Conservation (phyloP, 2,113 vertebrate species). For the Bufo gargarizans region DNA sequence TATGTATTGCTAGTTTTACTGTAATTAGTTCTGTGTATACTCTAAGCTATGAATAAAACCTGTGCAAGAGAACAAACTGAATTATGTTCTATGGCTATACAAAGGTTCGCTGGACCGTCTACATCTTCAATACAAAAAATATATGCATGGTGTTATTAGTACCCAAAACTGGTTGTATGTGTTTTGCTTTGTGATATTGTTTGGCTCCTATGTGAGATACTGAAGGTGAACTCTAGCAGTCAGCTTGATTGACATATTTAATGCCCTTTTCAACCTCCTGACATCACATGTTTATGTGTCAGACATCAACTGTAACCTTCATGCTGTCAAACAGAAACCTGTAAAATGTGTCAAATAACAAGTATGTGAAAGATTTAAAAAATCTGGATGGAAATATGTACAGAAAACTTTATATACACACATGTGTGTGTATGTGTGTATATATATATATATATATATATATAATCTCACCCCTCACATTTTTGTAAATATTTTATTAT, state of each 20-base stretch:
- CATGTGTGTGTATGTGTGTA: not conserved
- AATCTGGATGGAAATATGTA: not conserved
- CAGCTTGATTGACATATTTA: constrained; percentile 22
- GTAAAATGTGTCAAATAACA: constrained; percentile 31
- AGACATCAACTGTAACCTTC: constrained; percentile 29
- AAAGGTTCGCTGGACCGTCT: not conserved
- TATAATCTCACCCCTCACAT: too few species aligned
- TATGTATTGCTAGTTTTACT: constrained; percentile 30
- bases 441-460: too few species aligned
- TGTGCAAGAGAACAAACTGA: not conserved
- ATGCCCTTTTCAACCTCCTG: constrained; percentile 26
- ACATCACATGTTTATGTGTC: constrained; percentile 37
- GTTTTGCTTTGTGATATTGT: not conserved
- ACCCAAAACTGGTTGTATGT: too few species aligned
- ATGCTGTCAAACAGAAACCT: constrained; percentile 6
- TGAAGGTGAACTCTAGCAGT: constrained; percentile 21
- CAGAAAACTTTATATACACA: not conserved
- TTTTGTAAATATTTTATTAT: too few species aligned
- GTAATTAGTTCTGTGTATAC: not conserved
- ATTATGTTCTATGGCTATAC: not conserved
- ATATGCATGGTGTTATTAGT: too few species aligned
- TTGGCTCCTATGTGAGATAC: not conserved
- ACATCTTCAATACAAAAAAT: not conserved
- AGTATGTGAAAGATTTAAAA: not conserved
- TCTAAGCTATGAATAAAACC: not conserved